These are phyloP conservation scores for Zosterops hypoxanthus DNA, from an alignment of 2,113 vertebrate genomes.

Conservation along the genomic window DNA sequence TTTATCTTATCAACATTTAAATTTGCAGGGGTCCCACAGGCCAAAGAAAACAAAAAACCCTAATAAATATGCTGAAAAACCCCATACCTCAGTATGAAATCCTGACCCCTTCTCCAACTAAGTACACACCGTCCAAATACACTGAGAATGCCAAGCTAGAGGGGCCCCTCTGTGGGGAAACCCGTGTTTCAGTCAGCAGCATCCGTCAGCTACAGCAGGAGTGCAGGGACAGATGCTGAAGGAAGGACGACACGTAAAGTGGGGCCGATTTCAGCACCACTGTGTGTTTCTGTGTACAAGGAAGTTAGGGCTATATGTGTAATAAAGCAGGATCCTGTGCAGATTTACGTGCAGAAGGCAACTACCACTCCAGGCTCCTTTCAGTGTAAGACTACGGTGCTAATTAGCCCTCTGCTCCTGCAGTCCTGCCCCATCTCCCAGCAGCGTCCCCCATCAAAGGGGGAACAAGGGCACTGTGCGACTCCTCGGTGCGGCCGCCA, in stretches of 20 bases:
- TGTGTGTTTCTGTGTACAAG: neutral
- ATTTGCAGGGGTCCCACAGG: neutral
- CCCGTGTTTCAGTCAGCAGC: conserved; percentile 45
- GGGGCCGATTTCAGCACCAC: neutral
- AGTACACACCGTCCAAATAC: conserved; percentile 59
- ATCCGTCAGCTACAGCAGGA: neutral
- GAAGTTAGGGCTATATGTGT: neutral
- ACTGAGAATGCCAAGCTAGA: conserved; percentile 59
- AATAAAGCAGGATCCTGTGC: neutral
- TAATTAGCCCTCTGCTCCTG: neutral
- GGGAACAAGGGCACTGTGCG: accelerated
- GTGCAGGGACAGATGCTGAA: neutral
- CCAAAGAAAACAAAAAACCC: conserved; percentile 35
- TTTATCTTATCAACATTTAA: neutral
- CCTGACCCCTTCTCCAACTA: conserved; percentile 66
- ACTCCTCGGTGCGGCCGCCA: neutral
- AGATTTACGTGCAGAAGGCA: neutral
- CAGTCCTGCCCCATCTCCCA: neutral
- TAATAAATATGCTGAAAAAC: conserved; percentile 57
- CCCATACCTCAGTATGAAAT: conserved; percentile 63
- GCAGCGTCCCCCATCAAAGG: accelerated
- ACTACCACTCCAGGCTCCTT: neutral
- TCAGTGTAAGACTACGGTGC: accelerated
- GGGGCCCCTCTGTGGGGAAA: conserved; percentile 59
- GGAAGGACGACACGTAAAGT: neutral